A percentile compares a stretch with the other conserved stretches of the same genome.
phyloP scores from a whole-genome alignment of 1,140 invertebrate species.

The Drosophila watanabei region DNA sequence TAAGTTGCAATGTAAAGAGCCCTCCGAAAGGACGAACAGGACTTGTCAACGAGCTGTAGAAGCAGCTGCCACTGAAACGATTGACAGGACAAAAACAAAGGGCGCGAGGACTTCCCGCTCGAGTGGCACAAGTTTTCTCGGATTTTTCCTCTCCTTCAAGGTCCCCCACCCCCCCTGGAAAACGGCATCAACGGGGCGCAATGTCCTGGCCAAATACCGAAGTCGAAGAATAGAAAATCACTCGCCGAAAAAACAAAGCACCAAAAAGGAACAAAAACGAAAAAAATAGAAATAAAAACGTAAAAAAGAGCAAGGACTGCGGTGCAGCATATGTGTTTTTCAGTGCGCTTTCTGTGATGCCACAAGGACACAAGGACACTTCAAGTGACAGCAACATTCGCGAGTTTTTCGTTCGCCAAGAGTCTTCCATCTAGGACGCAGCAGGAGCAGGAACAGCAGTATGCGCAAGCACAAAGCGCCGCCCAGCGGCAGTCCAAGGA shows the following conservation, averaged over 20 bases:
- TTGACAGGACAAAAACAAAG: constrained; percentile 80
- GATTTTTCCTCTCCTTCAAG: constrained; percentile 25
- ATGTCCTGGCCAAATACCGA: constrained; percentile 67
- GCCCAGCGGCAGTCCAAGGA: constrained; percentile 75
- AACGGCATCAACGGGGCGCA: constrained; percentile 48
- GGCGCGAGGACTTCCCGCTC: constrained; percentile 31
- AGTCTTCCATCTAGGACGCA: constrained; percentile 51
- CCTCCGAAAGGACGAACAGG: constrained; percentile 61
- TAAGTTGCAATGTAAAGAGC: constrained; percentile 82
- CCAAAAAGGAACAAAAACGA: not conserved
- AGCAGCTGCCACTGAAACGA: constrained; percentile 65
- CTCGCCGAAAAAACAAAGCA: constrained; percentile 28
- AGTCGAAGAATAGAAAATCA: constrained; percentile 50
- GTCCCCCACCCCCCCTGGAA: not conserved
- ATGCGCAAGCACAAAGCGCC: constrained; percentile 78
- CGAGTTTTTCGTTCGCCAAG: constrained; percentile 48
- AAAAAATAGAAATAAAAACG: constrained; percentile 6
- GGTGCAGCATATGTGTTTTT: constrained; percentile 65
- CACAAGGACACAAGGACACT: constrained; percentile 74
- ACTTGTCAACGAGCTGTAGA: constrained; percentile 50
- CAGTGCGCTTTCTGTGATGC: constrained; percentile 63
- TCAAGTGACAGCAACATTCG: constrained; percentile 73
- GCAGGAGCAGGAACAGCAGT: constrained; percentile 50
- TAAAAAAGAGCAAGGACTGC: constrained; percentile 31
- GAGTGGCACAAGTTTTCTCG: constrained; percentile 59